Percentiles rank a stretch among this genome's conserved stretches.
These are phyloP conservation scores for Dicerorhinus sumatrensis DNA, from an alignment of 2,113 vertebrate species.

Conservation along the genomic window DNA sequence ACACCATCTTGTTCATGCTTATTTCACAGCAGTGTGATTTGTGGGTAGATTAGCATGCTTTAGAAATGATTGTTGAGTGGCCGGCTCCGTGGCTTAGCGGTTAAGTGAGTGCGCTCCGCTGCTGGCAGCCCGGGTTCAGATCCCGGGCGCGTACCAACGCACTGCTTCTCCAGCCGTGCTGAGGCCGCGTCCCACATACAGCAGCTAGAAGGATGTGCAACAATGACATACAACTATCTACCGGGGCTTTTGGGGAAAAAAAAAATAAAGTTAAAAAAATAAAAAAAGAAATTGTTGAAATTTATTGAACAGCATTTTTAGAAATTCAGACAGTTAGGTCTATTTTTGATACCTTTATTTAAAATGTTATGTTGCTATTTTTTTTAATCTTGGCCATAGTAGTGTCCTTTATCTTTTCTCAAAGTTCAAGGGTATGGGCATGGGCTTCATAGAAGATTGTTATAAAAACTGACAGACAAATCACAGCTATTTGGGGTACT, in stretches of 20 bases:
- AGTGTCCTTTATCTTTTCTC: slow-evolving; percentile 1
- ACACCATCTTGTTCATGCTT: not conserved
- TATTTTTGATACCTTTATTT: not conserved
- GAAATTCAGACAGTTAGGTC: not conserved
- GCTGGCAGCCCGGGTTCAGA: too few relatives aligned
- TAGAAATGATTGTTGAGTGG: not conserved
- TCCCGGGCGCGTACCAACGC: too few relatives aligned
- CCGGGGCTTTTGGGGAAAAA: too few relatives aligned
- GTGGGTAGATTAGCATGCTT: not conserved
- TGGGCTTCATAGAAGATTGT: not conserved
- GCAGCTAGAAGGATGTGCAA: too few relatives aligned
- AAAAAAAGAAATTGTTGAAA: not conserved
- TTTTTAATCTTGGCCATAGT: not conserved
- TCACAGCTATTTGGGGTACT: not conserved
- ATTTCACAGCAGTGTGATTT: not conserved
- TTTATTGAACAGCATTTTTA: slow-evolving; percentile 24
- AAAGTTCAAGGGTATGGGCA: not conserved
- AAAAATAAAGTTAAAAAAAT: too few relatives aligned
- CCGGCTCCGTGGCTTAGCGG: too few relatives aligned
- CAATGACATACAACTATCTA: too few relatives aligned
- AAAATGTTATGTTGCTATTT: not conserved
- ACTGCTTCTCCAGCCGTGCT: too few relatives aligned
- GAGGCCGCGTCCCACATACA: too few relatives aligned
- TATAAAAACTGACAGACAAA: not conserved
- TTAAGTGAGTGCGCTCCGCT: too few relatives aligned